phyloP scores from a whole-genome alignment of 2,797 vertebrate species.

The Brachyrhaphis roseni region DNA sequence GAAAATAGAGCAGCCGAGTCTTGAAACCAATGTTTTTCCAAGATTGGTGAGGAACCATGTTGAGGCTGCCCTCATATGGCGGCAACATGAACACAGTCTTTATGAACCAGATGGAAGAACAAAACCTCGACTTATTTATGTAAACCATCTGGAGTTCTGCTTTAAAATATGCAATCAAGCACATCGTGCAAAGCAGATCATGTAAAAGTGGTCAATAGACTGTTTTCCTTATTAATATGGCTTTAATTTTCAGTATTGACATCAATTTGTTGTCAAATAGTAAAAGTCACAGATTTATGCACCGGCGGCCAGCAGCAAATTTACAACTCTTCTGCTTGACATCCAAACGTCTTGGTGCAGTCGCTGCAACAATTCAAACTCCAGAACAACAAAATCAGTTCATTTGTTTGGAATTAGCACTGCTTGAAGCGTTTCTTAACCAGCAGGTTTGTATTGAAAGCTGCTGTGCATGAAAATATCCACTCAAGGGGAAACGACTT shows the following conservation, averaged over 20 bases:
- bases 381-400: background rate
- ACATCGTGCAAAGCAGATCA: background rate
- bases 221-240: background rate
- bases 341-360: conserved; percentile 4
- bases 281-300: conserved; percentile 18
- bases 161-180: background rate
- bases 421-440: conserved; percentile 1
- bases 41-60: background rate
- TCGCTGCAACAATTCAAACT: conserved; percentile 6
- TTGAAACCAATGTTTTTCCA: background rate
- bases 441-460: background rate
- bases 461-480: background rate
- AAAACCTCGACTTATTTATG: background rate
- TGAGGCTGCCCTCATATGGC: background rate
- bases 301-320: conserved; percentile 9
- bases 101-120: background rate
- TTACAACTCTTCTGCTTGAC: conserved; percentile 5
- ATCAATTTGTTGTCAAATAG: conserved; percentile 24
- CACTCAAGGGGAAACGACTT: background rate
- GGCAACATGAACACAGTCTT: background rate
- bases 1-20: background rate
- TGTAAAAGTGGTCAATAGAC: background rate
- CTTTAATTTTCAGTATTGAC: background rate
- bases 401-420: background rate
- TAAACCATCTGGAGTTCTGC: background rate